These are phyloP conservation scores for Patella pellucida DNA, from an alignment of 2,888 invertebrate species.

Conservation along the genomic window DNA sequence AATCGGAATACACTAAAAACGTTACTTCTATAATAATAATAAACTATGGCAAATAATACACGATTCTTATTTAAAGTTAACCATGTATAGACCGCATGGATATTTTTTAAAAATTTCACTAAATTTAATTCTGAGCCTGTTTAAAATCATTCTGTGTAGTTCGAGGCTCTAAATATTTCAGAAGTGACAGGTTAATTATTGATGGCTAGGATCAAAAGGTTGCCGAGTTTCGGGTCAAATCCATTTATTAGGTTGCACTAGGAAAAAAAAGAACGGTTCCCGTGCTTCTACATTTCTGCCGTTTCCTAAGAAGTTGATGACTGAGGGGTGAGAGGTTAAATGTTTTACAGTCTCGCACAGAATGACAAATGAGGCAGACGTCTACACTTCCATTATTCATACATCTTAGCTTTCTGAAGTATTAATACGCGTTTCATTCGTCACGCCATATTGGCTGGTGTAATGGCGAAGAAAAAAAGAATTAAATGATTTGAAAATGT, in stretches of 20 bases:
- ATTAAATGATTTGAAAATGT: not conserved
- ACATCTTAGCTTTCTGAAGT: not conserved
- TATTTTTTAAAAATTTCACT: no score
- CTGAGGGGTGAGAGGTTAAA: slow-evolving; percentile 1
- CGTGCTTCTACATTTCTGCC: not conserved
- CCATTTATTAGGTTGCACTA: not conserved
- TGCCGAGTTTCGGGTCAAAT: slow-evolving; percentile 2
- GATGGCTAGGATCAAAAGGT: not conserved
- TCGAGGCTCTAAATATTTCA: not conserved
- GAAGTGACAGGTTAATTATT: not conserved
- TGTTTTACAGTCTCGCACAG: not conserved
- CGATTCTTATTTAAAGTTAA: no score
- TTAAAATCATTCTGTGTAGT: no score
- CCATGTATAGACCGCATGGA: no score
- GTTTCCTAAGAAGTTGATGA: not conserved
- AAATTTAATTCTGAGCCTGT: no score
- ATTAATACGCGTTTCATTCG: not conserved
- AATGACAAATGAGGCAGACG: not conserved
- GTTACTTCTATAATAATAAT: no score
- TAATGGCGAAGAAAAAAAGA: not conserved
- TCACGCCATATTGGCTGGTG: slow-evolving; percentile 5
- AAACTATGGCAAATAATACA: no score
- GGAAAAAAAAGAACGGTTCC: not conserved
- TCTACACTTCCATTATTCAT: not conserved
- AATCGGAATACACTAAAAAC: no score